A percentile compares a stretch with the other conserved stretches of the same genome.
phyloP scores from a whole-genome alignment of 2,113 vertebrate genomes.

The Neodon shergylaensis region DNA sequence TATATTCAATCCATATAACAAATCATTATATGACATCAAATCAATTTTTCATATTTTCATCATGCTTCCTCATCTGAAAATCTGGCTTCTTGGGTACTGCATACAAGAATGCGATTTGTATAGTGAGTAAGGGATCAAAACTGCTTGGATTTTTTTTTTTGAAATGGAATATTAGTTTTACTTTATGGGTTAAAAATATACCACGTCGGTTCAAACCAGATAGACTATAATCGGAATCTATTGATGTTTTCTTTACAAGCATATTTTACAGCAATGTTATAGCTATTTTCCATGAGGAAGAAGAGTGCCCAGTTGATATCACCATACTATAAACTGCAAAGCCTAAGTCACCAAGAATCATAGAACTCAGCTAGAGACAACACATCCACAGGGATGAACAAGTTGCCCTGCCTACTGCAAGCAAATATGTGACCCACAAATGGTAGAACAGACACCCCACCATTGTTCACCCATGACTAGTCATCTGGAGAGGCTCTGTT shows the following conservation, averaged over 20 bases:
- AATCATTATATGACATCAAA: neutral
- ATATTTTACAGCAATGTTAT: neutral
- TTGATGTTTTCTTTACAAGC: neutral
- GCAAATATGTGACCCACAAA: neutral
- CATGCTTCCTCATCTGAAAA: neutral
- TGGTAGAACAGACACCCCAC: fast-evolving
- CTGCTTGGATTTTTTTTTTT: neutral
- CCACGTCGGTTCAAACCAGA: neutral
- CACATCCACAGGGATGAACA: too few relatives aligned
- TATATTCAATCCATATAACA: neutral
- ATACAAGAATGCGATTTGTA: neutral
- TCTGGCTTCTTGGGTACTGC: neutral
- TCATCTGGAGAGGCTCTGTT: neutral
- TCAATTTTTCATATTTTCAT: neutral
- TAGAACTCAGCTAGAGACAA: neutral
- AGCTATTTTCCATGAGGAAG: neutral
- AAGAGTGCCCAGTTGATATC: neutral
- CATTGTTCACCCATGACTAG: fast-evolving
- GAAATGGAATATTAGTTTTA: neutral
- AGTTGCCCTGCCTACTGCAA: neutral
- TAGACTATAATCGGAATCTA: neutral
- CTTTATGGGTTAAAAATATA: neutral
- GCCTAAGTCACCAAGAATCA: neutral
- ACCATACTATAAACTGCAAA: neutral
- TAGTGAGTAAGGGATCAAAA: neutral